Conservation (phyloP, 2,113 vertebrate species). For the Cynoglossus semilaevis region DNA sequence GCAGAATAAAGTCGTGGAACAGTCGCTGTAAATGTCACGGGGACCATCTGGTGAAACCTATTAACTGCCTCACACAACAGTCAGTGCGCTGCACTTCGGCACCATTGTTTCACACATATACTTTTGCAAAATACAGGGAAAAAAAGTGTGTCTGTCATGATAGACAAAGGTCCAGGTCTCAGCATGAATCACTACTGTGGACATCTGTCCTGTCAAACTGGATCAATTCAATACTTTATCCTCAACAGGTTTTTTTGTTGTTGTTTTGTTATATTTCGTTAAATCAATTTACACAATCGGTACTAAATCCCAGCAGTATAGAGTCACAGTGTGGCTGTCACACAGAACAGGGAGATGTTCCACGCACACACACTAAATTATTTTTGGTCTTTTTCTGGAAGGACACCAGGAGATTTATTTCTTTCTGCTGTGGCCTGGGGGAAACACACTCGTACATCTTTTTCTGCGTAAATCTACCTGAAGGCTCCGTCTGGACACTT, state of each 20-base stretch:
- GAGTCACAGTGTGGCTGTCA: background rate
- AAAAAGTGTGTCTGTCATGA: background rate
- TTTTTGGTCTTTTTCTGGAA: slow-evolving; percentile 18
- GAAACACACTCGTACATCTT: slow-evolving; percentile 29
- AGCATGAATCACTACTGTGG: background rate
- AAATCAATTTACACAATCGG: too few species aligned
- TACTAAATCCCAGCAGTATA: slow-evolving; percentile 3
- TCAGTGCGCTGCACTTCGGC: background rate
- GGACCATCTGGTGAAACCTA: slow-evolving; percentile 7
- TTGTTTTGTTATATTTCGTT: too few species aligned
- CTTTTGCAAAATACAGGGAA: background rate
- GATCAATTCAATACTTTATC: too few species aligned
- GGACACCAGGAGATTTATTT: slow-evolving; percentile 36
- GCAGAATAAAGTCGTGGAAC: background rate
- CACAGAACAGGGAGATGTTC: background rate
- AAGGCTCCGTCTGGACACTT: slow-evolving; percentile 1
- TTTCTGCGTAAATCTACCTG: slow-evolving; percentile 19
- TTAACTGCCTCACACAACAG: background rate
- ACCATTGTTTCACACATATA: background rate
- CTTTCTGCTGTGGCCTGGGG: slow-evolving; percentile 21
- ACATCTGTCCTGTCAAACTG: background rate
- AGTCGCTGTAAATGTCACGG: slow-evolving; percentile 15
- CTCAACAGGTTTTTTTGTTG: too few species aligned
- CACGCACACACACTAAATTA: slow-evolving; percentile 7
- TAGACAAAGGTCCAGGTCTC: background rate